These are phyloP conservation scores for Hemaris fuciformis DNA, from an alignment of 2,888 invertebrate species.

Conservation along the genomic window DNA sequence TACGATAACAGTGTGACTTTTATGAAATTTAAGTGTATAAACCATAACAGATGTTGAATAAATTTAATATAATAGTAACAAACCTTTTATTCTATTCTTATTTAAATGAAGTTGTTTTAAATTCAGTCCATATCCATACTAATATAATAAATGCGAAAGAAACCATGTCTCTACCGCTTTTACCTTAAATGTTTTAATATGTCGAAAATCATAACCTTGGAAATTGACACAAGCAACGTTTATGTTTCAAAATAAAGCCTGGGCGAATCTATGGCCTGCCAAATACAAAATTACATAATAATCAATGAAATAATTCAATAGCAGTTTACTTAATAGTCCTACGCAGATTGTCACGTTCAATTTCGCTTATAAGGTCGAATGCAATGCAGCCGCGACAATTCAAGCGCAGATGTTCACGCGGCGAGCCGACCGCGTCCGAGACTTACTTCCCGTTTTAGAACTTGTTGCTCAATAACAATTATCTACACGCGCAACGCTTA, in stretches of 20 bases:
- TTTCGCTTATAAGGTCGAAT: background rate
- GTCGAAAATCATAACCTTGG: too few species aligned
- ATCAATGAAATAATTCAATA: background rate
- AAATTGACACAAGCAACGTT: too few species aligned
- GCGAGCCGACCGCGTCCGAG: background rate
- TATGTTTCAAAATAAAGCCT: too few species aligned
- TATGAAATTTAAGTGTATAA: background rate
- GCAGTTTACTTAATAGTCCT: background rate
- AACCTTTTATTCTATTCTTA: too few species aligned
- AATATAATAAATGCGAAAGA: too few species aligned
- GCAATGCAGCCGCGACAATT: background rate
- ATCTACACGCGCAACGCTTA: background rate
- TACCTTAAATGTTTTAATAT: too few species aligned
- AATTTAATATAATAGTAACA: too few species aligned
- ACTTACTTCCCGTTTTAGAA: constrained; percentile 7
- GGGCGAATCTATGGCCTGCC: background rate
- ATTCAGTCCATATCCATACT: too few species aligned
- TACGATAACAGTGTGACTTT: background rate
- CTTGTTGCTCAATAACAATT: constrained; percentile 12
- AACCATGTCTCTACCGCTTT: too few species aligned
- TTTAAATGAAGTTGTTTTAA: too few species aligned
- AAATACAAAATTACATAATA: background rate
- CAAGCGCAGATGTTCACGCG: background rate
- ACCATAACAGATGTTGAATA: background rate
- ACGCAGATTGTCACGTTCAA: background rate